Base-by-base conservation (phyloP, 2,797 vertebrate species). In the Acrocephalus scirpaceus region DNA sequence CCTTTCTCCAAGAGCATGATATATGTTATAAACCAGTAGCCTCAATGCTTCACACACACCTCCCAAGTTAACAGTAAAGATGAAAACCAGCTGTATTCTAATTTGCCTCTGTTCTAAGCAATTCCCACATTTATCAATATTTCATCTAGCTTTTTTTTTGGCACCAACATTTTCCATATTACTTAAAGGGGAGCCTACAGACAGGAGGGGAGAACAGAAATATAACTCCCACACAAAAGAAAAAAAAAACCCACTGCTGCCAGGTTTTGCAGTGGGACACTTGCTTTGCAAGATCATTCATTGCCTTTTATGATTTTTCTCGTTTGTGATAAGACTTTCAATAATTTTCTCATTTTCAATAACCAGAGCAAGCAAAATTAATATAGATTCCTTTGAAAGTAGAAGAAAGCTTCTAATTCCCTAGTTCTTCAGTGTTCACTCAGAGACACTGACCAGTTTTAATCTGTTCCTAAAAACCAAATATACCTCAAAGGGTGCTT, bases 101-200 rank as follows among this genome's bases (percentile, higher is more conserved):
- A 96, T 96, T 95, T 83, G 72, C 74, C 74, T 94, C 83, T 92
- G 78, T 86, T 94, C 48, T 81, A 75, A 92, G 72, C 11, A 13
- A 91, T 96, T 96, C 94, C 90, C 95, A 96, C 95, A 96, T 94
- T 93, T 82, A 96, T 97, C 96, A 96, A 72, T 93, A 95, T 78
- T 96, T 96, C 87, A 92, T 92, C 58, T 76, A 91, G 79, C 38
- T 70, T 58, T 92, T 82, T 86, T 86, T 95, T 92, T 93, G 87
- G 94, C 91, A 94, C 42, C 40, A 88, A 25, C 29, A 64, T 81
- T 94, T 96, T 93, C 85, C 82, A 86, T 53, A 88, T 73, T 75
- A 88, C 34, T 94, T 78, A 66, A 44, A 79, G 7, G 17, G 18
- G n/a, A 69, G 44, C 70, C 56, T 78, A 66, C 56, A 48, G 56